Percentiles rank a stretch among this genome's conserved stretches.
These are phyloP conservation scores for Parascotia fuliginaria DNA, from an alignment of 2,888 invertebrate species.

Conservation along the genomic window DNA sequence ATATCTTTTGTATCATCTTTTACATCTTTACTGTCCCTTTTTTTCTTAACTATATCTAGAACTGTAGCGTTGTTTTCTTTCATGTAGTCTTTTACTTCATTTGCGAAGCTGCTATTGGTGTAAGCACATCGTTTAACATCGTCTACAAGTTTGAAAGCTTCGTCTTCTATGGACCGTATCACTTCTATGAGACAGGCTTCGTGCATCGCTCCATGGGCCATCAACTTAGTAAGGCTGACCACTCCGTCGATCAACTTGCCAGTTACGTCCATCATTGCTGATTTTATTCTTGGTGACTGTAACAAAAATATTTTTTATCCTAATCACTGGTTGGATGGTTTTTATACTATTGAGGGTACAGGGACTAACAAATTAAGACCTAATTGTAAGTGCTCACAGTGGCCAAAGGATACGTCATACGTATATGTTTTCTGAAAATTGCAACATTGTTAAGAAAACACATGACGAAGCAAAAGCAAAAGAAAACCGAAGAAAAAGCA, in stretches of 20 bases:
- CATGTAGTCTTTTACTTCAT: conserved; percentile 50
- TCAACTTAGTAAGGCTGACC: conserved; percentile 70
- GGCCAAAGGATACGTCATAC: too few species aligned
- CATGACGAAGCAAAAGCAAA: too few species aligned
- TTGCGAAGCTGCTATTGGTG: conserved; percentile 45
- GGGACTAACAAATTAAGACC: too few species aligned
- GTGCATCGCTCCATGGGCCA: conserved; percentile 83
- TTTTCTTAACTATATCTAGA: conserved; percentile 49
- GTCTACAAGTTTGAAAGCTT: conserved; percentile 60
- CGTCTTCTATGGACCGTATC: conserved; percentile 71
- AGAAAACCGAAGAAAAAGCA: too few species aligned
- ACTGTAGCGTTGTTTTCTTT: conserved; percentile 71
- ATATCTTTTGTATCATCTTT: conserved; percentile 43
- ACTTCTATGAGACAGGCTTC: conserved; percentile 82
- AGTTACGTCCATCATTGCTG: conserved; percentile 77
- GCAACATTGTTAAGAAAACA: too few species aligned
- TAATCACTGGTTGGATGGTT: neutral
- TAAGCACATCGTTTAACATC: conserved; percentile 60
- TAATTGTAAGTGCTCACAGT: too few species aligned
- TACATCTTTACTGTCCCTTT: conserved; percentile 11
- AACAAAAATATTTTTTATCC: conserved; percentile 22
- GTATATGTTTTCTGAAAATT: too few species aligned
- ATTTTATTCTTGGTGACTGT: conserved; percentile 77
- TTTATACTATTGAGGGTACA: too few species aligned
- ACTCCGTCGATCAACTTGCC: conserved; percentile 70